Conservation (phyloP, 2,888 invertebrate genomes). For the Cylindroiulus punctatus region DNA sequence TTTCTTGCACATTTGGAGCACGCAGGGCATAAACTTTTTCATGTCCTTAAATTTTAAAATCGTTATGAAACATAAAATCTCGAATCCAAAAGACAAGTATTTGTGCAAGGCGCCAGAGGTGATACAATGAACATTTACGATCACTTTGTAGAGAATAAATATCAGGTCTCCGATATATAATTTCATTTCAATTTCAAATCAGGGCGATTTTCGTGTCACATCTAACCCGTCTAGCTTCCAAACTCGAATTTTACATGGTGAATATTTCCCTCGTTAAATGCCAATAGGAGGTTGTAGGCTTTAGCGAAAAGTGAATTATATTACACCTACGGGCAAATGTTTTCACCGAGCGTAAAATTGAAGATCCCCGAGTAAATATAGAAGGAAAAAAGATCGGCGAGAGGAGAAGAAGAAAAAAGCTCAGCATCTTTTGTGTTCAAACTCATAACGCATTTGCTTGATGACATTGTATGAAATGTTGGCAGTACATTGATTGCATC, state of each 20-base stretch:
- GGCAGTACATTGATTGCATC: conserved; percentile 52
- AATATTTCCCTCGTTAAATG: conserved; percentile 30
- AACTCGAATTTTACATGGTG: neutral
- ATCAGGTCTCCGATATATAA: neutral
- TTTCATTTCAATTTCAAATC: neutral
- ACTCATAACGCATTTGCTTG: conserved; percentile 49
- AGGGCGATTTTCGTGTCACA: neutral
- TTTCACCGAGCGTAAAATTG: conserved; percentile 50
- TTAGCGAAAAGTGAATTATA: conserved; percentile 49
- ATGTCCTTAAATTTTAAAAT: too few species aligned
- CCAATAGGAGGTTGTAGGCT: conserved; percentile 40
- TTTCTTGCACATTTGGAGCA: too few species aligned
- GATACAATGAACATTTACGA: too few species aligned
- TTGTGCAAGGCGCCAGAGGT: too few species aligned
- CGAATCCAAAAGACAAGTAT: too few species aligned
- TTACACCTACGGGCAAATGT: conserved; percentile 51
- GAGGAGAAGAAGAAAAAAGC: neutral
- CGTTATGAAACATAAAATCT: too few species aligned
- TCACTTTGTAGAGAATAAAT: too few species aligned
- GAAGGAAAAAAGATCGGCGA: conserved; percentile 8
- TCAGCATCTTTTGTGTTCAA: conserved; percentile 50
- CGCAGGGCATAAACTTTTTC: too few species aligned
- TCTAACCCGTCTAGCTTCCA: neutral
- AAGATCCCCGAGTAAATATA: conserved; percentile 47
- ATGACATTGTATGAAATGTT: conserved; percentile 51